Percentiles rank a stretch among this genome's conserved stretches.
phyloP scores from a whole-genome alignment of 2,797 vertebrate genomes.

The Acomys russatus region DNA sequence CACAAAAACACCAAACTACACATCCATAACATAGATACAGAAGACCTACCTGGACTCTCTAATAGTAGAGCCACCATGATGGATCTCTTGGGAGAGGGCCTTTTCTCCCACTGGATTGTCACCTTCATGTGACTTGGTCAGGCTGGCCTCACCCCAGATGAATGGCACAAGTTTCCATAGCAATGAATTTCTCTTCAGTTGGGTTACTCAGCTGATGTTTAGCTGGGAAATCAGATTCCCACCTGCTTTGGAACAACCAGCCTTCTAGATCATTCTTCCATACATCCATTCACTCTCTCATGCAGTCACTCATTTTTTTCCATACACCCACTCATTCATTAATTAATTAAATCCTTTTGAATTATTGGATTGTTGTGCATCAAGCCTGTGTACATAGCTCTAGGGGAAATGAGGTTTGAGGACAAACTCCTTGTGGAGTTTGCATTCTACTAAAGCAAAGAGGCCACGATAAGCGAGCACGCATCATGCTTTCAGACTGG shows the following conservation, averaged over 20 bases:
- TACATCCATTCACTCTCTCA: not conserved
- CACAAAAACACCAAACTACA: too few relatives aligned
- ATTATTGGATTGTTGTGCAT: not conserved
- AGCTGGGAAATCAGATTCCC: conserved; percentile 13
- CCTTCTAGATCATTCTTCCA: not conserved
- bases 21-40: too few relatives aligned
- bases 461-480: not conserved
- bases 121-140: not conserved
- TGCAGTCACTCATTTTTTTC: not conserved
- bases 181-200: not conserved
- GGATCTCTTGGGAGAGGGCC: too few relatives aligned
- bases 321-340: not conserved
- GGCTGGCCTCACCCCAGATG: not conserved
- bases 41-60: not conserved
- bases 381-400: not conserved
- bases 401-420: not conserved
- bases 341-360: not conserved
- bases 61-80: not conserved
- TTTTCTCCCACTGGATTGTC: not conserved
- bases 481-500: not conserved
- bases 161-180: not conserved
- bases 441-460: not conserved
- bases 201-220: not conserved
- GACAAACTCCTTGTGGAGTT: not conserved
- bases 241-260: not conserved